Percentiles rank a stretch among this genome's conserved stretches.
Conservation (phyloP, 1,140 invertebrate species). For the Panonychus citri region DNA sequence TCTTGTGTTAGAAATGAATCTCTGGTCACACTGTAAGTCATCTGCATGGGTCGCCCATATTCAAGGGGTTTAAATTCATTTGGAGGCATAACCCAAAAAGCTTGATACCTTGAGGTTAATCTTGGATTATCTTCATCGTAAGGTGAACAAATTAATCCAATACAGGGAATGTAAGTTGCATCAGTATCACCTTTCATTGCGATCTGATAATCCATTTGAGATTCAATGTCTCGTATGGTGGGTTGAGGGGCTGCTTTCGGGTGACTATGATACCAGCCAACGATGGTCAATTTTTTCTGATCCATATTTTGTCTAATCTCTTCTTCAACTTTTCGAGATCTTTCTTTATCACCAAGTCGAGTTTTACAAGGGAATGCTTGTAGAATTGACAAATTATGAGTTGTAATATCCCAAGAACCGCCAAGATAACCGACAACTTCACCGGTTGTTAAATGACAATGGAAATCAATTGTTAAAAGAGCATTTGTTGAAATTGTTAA, state of each 20-base stretch:
- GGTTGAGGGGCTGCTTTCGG: constrained; percentile 64
- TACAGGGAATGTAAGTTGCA: constrained; percentile 67
- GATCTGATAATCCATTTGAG: constrained; percentile 80
- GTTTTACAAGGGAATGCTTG: constrained; percentile 70
- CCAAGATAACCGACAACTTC: constrained; percentile 84
- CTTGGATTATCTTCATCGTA: constrained; percentile 44
- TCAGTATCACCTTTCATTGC: constrained; percentile 72
- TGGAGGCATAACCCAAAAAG: constrained; percentile 83
- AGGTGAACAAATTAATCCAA: constrained; percentile 74
- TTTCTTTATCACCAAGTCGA: constrained; percentile 45
- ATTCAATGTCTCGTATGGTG: constrained; percentile 64
- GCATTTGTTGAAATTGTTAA: constrained; percentile 70
- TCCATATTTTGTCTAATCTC: constrained; percentile 41
- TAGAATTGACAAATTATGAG: constrained; percentile 61
- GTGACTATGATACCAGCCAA: constrained; percentile 95
- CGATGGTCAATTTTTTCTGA: constrained; percentile 46
- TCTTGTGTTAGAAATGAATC: constrained; percentile 57
- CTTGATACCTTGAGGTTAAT: constrained; percentile 32
- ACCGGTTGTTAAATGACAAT: constrained; percentile 68
- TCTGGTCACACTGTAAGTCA: constrained; percentile 56
- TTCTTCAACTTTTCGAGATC: constrained; percentile 21
- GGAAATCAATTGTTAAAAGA: constrained; percentile 66
- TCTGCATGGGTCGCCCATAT: constrained; percentile 65
- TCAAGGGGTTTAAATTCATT: constrained; percentile 67
- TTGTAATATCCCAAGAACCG: constrained; percentile 77